Percentiles rank a stretch among this genome's conserved stretches.
phyloP scores from a whole-genome alignment of 2,113 vertebrate species.

The Apteryx owenii region DNA sequence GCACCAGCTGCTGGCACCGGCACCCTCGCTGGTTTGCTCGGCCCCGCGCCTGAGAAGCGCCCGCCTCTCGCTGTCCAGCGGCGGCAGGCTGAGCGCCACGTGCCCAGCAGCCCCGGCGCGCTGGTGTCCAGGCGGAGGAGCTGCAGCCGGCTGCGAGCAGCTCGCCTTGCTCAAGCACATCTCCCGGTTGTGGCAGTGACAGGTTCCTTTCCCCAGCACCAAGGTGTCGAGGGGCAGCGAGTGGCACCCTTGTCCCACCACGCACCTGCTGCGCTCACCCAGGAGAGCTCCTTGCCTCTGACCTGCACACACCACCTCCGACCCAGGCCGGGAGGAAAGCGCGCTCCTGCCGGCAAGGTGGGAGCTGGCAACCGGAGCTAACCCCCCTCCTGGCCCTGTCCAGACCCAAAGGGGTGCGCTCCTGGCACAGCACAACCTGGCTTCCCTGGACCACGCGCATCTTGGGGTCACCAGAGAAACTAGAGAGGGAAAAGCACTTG shows the following conservation, averaged over 20 bases:
- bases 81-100: too few species aligned
- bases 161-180: rapidly evolving
- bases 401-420: too few species aligned
- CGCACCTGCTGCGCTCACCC: rapidly evolving
- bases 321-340: rapidly evolving
- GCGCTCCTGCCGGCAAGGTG: not conserved
- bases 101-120: too few species aligned
- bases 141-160: too few species aligned
- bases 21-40: too few species aligned
- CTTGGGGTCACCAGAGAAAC: not conserved
- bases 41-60: too few species aligned
- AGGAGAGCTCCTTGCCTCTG: not conserved
- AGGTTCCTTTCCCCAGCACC: not conserved
- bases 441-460: not conserved
- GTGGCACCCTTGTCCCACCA: rapidly evolving
- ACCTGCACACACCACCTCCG: rapidly evolving
- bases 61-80: too few species aligned
- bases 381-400: not conserved
- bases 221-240: not conserved
- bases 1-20: too few species aligned
- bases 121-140: too few species aligned
- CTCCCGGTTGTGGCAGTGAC: not conserved
- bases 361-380: rapidly evolving
- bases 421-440: not conserved
- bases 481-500: not conserved